Base-by-base conservation (phyloP, 2,113 vertebrate species). In the Symphodus melops region DNA sequence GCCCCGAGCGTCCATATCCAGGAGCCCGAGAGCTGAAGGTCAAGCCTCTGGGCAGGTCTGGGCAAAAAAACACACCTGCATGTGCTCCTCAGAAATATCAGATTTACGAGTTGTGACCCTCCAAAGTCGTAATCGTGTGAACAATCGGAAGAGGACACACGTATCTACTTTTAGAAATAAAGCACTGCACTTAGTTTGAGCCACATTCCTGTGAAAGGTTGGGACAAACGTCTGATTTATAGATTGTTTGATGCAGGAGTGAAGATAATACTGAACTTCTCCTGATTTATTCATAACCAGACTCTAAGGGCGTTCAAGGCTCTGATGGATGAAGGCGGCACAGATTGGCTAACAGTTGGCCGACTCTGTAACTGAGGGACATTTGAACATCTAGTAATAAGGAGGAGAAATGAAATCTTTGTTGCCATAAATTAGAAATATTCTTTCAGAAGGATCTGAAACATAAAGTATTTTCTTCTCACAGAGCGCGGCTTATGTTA, bases 11-110 rank as follows among this genome's bases (percentile, higher is more conserved):
- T 96, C 96, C 2, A 41, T 95, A 70, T 95, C 93, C 61, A 95
- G 97, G 62, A 96, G 92, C 86, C 95, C 96, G 0, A 93, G 95
- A 61, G 97, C 98, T 3, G 97, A 98, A 91, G 98, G 98, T 70
- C 98, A 98, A 91, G 91, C 96, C 4, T 94, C 96, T 9, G 95
- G 93, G 44, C 97, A 97, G 96, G 98, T 99, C n/a, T n/a, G n/a
- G n/a, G n/a, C n/a, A n/a, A 25, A 25, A 25, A 25, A 25, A 25
- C 25, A 25, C 25, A 25, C 28, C 28, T 33, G 4, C 28, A 33
- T 33, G 28, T 33, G 28, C 28, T 33, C 28, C 3, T 33, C 28
- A 33, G 28, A n/a, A n/a, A n/a, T n/a, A n/a, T n/a, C n/a, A n/a
- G n/a, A n/a, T n/a, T n/a, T n/a, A n/a, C n/a, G n/a, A n/a, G n/a